Conservation (phyloP, 2,797 vertebrate genomes). For the Hippoglossus hippoglossus region DNA sequence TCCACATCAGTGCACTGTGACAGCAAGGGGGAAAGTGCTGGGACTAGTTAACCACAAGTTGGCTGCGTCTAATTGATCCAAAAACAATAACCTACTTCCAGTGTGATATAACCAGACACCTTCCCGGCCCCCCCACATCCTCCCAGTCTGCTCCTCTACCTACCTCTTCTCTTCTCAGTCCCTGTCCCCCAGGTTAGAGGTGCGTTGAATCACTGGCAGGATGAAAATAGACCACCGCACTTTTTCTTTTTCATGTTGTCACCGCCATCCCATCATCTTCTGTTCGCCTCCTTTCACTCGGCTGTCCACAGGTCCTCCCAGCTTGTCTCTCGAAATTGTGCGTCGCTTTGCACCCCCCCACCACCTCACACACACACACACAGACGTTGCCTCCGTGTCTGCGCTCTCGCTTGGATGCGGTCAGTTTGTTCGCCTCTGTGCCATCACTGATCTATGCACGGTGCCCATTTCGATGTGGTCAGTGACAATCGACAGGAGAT, state of each 20-base stretch:
- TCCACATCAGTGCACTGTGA: slow-evolving; percentile 43
- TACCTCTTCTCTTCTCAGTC: slow-evolving; percentile 76
- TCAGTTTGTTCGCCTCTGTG: slow-evolving; percentile 48
- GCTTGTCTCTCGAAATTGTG: slow-evolving; percentile 52
- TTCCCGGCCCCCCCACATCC: slow-evolving; percentile 44
- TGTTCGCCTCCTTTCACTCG: slow-evolving; percentile 48
- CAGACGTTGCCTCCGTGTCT: slow-evolving; percentile 67
- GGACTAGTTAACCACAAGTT: slow-evolving; percentile 49
- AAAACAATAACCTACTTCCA: slow-evolving; percentile 79
- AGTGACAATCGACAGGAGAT: slow-evolving; percentile 48
- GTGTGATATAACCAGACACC: slow-evolving; percentile 77
- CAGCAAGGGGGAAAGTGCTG: slow-evolving; percentile 10
- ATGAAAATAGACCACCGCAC: slow-evolving; percentile 79
- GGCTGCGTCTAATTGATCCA: slow-evolving; percentile 54
- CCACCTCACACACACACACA: slow-evolving; percentile 17
- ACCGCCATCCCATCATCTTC: slow-evolving; percentile 78
- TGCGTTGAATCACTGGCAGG: slow-evolving; percentile 80
- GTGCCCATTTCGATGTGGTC: slow-evolving; percentile 57
- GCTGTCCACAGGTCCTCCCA: slow-evolving; percentile 74
- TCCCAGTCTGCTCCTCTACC: slow-evolving; percentile 56
- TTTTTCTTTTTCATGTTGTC: slow-evolving; percentile 89
- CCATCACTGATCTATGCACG: slow-evolving; percentile 39
- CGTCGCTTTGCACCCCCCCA: slow-evolving; percentile 40
- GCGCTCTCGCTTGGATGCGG: slow-evolving; percentile 41
- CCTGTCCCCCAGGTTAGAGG: slow-evolving; percentile 77